A percentile compares a stretch with the other conserved stretches of the same genome.
Evolutionary conservation across 2,797 vertebrate genomes (phyloP).

Genomic region (Phalloptychus januarius): DNA sequence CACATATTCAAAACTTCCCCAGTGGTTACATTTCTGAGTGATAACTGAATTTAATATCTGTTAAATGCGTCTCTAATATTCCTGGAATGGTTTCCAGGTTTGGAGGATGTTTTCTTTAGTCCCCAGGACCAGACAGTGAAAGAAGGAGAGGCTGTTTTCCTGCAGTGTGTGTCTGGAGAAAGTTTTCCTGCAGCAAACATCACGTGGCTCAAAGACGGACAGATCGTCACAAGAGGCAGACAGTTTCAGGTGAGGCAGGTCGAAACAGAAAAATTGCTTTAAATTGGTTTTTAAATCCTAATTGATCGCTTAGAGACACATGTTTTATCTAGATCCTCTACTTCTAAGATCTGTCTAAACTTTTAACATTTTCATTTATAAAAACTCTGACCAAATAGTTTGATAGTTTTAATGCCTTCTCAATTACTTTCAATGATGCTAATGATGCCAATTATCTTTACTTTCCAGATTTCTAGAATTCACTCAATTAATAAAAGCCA

Average conservation of each 20-base stretch:
- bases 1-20: neutral
- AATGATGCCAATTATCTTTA: neutral
- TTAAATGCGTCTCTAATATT: neutral
- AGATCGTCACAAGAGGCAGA: conserved; percentile 61
- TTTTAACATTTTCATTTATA: neutral
- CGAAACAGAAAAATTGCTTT: neutral
- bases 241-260: conserved; percentile 77
- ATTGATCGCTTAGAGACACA: neutral
- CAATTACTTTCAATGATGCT: neutral
- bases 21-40: neutral
- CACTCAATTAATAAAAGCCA: neutral
- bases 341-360: neutral
- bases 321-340: neutral
- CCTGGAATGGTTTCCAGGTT: conserved; percentile 60
- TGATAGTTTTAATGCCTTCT: neutral
- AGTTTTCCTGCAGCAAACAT: conserved; percentile 77
- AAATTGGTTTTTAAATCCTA: neutral
- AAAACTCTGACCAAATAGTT: neutral
- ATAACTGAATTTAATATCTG: neutral
- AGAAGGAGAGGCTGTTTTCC: conserved; percentile 73
- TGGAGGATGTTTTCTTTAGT: conserved; percentile 81
- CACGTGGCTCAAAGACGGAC: conserved; percentile 80
- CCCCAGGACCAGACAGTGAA: conserved; percentile 73
- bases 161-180: conserved; percentile 84
- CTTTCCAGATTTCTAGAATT: neutral